Conservation (phyloP, 2,888 invertebrate genomes). For the Philonicus albiceps region DNA sequence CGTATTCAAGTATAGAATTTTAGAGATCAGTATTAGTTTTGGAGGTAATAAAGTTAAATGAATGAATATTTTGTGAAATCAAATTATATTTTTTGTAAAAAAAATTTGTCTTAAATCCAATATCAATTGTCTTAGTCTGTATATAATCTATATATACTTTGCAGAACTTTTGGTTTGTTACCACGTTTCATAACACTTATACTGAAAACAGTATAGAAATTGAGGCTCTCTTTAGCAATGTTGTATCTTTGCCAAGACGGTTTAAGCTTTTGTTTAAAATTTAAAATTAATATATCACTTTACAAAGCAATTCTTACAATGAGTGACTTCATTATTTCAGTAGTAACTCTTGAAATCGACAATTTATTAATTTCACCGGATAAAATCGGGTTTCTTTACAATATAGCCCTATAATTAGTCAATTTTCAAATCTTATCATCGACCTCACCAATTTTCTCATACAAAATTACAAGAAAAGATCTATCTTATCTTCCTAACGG, state of each 20-base stretch:
- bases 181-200: not conserved
- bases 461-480: not conserved
- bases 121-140: not conserved
- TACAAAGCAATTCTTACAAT: not conserved
- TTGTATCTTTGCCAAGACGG: too few species aligned
- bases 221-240: too few species aligned
- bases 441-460: not conserved
- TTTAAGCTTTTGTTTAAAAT: not conserved
- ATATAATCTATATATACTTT: not conserved
- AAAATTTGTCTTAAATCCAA: too few species aligned
- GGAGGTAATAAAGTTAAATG: too few species aligned
- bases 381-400: not conserved
- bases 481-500: not conserved
- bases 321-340: not conserved
- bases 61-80: too few species aligned
- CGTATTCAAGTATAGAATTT: not conserved
- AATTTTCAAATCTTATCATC: not conserved
- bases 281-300: not conserved
- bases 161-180: not conserved
- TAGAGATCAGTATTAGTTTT: too few species aligned
- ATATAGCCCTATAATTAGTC: not conserved
- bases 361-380: not conserved
- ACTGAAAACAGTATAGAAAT: too few species aligned
- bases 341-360: not conserved
- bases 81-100: too few species aligned